Evolutionary conservation across 2,888 invertebrate species (phyloP).

Genomic region (Neocrepidodera transversa): DNA sequence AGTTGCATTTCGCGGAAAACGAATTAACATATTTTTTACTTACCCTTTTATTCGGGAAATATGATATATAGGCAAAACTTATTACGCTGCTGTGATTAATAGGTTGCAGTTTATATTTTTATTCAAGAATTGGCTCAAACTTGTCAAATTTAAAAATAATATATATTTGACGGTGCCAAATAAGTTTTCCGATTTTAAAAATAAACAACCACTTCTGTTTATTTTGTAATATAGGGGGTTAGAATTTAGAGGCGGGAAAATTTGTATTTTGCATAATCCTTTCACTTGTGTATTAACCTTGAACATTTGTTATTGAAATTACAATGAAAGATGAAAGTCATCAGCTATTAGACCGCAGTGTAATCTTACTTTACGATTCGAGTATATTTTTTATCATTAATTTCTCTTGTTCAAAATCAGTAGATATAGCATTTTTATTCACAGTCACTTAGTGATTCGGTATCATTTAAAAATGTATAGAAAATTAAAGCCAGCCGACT

Average conservation of each 20-base stretch:
- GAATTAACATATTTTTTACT: too few relatives aligned
- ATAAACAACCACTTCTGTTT: not conserved
- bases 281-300: slow-evolving; percentile 7
- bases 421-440: not conserved
- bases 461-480: slow-evolving; percentile 1
- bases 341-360: not conserved
- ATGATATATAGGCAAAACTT: too few relatives aligned
- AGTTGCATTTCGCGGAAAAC: too few relatives aligned
- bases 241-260: not conserved
- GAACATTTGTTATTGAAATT: slow-evolving; percentile 23
- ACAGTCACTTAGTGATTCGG: not conserved
- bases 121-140: not conserved
- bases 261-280: not conserved
- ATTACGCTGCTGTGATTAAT: too few relatives aligned
- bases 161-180: not conserved
- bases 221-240: not conserved
- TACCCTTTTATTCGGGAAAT: too few relatives aligned
- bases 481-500: not conserved
- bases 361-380: slow-evolving; percentile 1
- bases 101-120: not conserved
- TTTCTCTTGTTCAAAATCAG: not conserved
- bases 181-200: not conserved
- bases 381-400: not conserved
- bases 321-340: slow-evolving; percentile 27
- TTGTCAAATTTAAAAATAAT: not conserved